Base-by-base conservation (phyloP, 2,888 invertebrate genomes). In the Ichneumon xanthorius region DNA sequence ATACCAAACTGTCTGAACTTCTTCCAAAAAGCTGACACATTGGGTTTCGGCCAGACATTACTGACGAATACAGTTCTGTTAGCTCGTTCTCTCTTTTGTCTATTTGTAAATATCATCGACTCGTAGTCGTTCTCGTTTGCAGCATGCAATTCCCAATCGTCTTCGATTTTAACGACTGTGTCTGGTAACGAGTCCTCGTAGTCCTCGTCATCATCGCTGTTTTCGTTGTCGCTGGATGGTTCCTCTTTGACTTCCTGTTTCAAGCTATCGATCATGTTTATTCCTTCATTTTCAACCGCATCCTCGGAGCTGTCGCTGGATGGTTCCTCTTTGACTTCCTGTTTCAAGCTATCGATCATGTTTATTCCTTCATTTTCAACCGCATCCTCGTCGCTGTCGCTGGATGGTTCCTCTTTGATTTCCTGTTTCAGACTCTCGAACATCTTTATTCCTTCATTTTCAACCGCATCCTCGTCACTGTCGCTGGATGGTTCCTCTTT, bases 11-110 rank as follows among this genome's bases (percentile, higher is more conserved):
- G 94, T 84, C 92, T 94, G 89, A 98, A 97, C 9, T 96, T 93
- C 88, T 95, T 95, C 88, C 95, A 92, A 63, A 97, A 93, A 55
- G 95, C 94, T 87, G 95, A 95, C 90, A 95, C 95, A 80, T 95
- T 95, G 14, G 93, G 92, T 33, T 94, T 94, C 71, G n/a, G n/a
- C n/a, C n/a, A n/a, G 6, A 97, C 95, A 95, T 98, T 98, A 7
- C 97, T 97, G 2, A 98, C 95, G 95, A 96, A 97, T 11, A 98
- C 91, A 0, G 97, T 97, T 87, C 96, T n/a, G n/a, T n/a, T n/a
- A n/a, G n/a, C n/a, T n/a, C n/a, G n/a, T n/a, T n/a, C n/a, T n/a
- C n/a, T n/a, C n/a, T n/a, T n/a, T n/a, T n/a, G n/a, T n/a, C n/a
- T n/a, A n/a, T n/a, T n/a, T n/a, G n/a, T n/a, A n/a, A n/a, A n/a